phyloP scores from a whole-genome alignment of 2,113 vertebrate species.

The Todiramphus chloris region DNA sequence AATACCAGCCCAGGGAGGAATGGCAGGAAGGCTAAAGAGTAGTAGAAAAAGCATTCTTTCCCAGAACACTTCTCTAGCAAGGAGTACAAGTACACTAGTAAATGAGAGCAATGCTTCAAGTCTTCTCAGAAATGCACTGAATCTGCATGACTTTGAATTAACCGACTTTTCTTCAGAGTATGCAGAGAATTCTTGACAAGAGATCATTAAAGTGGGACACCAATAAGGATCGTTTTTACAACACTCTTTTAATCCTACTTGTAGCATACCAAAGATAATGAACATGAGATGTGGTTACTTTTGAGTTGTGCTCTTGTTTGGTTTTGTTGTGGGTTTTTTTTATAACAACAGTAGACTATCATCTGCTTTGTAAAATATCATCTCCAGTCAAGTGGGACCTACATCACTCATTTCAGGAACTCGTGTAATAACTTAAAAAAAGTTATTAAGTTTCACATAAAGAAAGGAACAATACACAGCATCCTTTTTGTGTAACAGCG shows the following conservation, averaged over 20 bases:
- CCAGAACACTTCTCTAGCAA: neutral
- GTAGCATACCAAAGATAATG: neutral
- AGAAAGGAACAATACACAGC: neutral
- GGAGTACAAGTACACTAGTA: neutral
- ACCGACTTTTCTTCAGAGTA: neutral
- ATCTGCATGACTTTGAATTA: neutral
- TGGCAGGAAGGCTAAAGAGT: neutral
- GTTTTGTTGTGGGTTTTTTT: neutral
- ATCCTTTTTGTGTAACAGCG: neutral
- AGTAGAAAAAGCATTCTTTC: neutral
- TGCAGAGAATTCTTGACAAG: neutral
- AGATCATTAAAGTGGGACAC: neutral
- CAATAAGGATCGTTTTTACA: neutral
- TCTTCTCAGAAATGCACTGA: neutral
- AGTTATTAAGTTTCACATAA: neutral
- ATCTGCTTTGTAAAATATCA: neutral
- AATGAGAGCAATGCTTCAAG: fast-evolving
- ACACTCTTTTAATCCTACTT: neutral
- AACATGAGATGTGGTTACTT: neutral
- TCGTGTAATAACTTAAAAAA: fast-evolving
- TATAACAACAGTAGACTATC: neutral
- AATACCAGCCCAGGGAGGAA: neutral
- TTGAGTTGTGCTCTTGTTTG: neutral
- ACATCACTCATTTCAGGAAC: neutral
- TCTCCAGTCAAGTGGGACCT: neutral